phyloP scores from a whole-genome alignment of 2,797 vertebrate genomes.

The Premnoplex brunnescens region DNA sequence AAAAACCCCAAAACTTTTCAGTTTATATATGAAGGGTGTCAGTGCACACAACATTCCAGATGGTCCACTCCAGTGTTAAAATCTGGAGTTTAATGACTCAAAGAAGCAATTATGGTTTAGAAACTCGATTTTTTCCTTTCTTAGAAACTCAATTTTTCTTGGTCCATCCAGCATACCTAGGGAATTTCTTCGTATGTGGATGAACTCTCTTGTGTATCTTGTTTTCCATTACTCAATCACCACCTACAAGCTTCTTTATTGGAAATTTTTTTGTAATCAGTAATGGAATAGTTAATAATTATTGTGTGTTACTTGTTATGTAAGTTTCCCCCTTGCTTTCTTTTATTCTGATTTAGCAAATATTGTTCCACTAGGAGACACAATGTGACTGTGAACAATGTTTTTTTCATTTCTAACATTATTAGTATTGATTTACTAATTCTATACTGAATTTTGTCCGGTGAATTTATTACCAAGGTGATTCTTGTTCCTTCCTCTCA shows the following conservation, averaged over 20 bases:
- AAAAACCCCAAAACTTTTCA: background rate
- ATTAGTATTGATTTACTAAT: background rate
- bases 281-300: conserved; percentile 22
- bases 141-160: background rate
- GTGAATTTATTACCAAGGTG: background rate
- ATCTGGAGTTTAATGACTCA: background rate
- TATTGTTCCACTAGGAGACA: background rate
- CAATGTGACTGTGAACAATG: background rate
- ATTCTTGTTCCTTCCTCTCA: background rate
- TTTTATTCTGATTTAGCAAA: background rate
- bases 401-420: background rate
- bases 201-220: background rate
- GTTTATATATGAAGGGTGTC: background rate
- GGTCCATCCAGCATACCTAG: background rate
- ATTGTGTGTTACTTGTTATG: background rate
- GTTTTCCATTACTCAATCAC: background rate
- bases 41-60: background rate
- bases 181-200: background rate
- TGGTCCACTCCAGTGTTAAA: background rate
- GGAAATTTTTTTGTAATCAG: background rate
- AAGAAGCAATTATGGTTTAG: background rate
- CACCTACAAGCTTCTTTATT: background rate
- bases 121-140: background rate
- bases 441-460: background rate
- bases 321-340: background rate